Conservation (phyloP, 2,113 vertebrate genomes). For the Cyphomyrus plagiostoma region DNA sequence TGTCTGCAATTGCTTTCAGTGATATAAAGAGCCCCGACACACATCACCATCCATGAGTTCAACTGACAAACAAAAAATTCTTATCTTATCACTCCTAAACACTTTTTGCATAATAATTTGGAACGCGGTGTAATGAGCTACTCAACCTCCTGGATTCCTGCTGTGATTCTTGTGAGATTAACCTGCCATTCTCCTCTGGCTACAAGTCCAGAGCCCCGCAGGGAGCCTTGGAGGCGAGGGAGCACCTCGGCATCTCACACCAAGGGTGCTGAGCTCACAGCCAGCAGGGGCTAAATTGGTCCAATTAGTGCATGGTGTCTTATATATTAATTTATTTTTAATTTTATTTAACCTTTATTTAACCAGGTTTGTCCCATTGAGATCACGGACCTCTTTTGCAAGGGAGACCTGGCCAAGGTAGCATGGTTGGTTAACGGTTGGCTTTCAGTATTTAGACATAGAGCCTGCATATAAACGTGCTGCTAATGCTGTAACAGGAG, state of each 20-base stretch:
- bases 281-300: not conserved
- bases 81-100: too few relatives aligned
- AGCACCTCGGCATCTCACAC: not conserved
- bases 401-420: too few relatives aligned
- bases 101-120: too few relatives aligned
- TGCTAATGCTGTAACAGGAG: not conserved
- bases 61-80: too few relatives aligned
- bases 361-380: too few relatives aligned
- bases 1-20: too few relatives aligned
- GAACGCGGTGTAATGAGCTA: not conserved
- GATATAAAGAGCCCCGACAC: too few relatives aligned
- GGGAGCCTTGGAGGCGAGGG: not conserved
- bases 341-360: too few relatives aligned
- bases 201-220: not conserved
- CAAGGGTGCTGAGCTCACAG: not conserved
- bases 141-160: not conserved
- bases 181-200: not conserved
- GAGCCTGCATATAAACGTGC: not conserved
- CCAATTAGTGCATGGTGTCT: not conserved
- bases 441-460: not conserved
- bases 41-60: too few relatives aligned
- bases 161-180: not conserved
- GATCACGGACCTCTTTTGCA: too few relatives aligned
- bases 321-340: not conserved
- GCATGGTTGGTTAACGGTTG: not conserved